Conservation (phyloP, 1,140 invertebrate species). For the Pseudomyrmex flavicornis region DNA sequence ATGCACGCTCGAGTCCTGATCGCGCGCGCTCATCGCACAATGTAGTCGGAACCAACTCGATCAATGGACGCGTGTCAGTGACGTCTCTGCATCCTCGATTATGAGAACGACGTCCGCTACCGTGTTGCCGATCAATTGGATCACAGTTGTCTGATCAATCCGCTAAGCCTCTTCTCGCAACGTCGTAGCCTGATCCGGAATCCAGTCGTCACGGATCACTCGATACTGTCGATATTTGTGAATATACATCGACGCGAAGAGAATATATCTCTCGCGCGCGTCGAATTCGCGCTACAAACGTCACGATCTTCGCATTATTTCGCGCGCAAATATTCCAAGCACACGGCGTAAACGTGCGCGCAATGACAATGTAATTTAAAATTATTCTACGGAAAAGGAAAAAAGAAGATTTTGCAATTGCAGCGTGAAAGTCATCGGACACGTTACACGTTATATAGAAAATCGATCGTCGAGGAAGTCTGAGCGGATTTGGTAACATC, state of each 20-base stretch:
- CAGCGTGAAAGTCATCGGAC: not conserved
- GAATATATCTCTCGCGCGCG: no score
- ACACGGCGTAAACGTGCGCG: no score
- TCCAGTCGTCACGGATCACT: constrained; percentile 8
- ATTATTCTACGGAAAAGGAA: no score
- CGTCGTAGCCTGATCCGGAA: constrained; percentile 16
- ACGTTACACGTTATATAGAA: not conserved
- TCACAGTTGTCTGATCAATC: constrained; percentile 44
- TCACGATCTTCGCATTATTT: no score
- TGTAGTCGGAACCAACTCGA: not conserved
- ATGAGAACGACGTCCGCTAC: constrained; percentile 7
- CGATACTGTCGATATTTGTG: constrained; percentile 27
- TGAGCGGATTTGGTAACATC: constrained; percentile 13
- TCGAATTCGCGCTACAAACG: no score
- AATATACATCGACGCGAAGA: not conserved
- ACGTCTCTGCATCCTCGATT: not conserved
- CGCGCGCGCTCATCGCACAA: not conserved
- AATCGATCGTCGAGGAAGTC: constrained; percentile 10
- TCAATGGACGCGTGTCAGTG: constrained; percentile 32
- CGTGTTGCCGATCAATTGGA: constrained; percentile 13
- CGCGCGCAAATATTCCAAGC: no score
- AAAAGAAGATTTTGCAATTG: no score
- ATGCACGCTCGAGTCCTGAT: not conserved
- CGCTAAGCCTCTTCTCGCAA: constrained; percentile 11
- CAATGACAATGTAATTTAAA: no score